These are phyloP conservation scores for Pelecanoides urinatrix DNA, from an alignment of 2,113 vertebrate species.

Conservation along the genomic window DNA sequence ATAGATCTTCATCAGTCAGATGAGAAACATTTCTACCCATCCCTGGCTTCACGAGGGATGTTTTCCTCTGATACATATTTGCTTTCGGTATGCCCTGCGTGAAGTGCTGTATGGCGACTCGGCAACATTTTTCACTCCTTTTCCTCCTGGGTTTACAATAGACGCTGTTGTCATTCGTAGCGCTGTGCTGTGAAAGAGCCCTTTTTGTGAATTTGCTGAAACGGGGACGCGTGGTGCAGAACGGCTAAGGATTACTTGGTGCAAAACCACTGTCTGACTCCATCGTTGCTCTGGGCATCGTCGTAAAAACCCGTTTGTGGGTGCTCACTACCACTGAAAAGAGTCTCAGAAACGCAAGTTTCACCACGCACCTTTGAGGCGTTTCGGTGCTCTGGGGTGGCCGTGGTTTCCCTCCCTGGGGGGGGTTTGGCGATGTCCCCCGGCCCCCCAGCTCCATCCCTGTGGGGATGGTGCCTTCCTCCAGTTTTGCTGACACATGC, in stretches of 20 bases:
- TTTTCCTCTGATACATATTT: not conserved
- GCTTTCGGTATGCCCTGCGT: not conserved
- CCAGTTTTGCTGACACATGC: rapidly evolving
- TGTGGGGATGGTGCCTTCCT: rapidly evolving
- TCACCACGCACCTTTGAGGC: rapidly evolving
- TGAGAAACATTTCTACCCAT: not conserved
- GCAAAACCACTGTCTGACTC: not conserved
- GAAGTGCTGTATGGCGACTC: not conserved
- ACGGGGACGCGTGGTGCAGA: rapidly evolving
- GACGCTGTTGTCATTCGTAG: rapidly evolving
- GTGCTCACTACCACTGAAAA: not conserved
- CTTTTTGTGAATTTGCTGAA: not conserved
- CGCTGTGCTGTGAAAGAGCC: not conserved
- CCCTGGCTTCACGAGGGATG: not conserved
- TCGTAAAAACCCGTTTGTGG: rapidly evolving
- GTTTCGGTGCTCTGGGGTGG: rapidly evolving
- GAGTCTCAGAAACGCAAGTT: not conserved
- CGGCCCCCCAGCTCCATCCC: not conserved
- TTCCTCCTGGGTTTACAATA: not conserved
- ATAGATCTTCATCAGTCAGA: not conserved
- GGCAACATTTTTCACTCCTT: not conserved
- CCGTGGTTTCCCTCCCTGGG: rapidly evolving
- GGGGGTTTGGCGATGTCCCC: not conserved
- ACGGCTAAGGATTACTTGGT: not conserved
- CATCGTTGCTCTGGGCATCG: rapidly evolving